phyloP scores from a whole-genome alignment of 2,113 vertebrate species.

The Petroica traversi region DNA sequence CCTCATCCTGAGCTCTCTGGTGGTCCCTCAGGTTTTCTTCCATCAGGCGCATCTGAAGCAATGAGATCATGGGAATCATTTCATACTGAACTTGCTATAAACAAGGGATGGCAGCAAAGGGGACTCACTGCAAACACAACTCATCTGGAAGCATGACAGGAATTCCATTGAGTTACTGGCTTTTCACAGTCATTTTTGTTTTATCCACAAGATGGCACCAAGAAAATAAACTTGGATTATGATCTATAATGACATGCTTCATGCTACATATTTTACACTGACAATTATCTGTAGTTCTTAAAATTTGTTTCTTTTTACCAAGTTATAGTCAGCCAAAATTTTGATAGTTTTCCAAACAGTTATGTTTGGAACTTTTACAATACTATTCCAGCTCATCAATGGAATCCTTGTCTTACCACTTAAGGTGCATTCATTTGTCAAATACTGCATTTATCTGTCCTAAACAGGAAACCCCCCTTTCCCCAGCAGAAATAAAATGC shows the following conservation, averaged over 20 bases:
- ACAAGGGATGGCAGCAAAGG: not conserved
- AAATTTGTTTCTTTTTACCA: not conserved
- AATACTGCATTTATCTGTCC: not conserved
- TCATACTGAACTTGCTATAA: not conserved
- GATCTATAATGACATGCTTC: not conserved
- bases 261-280: not conserved
- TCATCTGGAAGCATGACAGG: not conserved
- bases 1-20: slow-evolving; percentile 84
- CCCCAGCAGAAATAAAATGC: not conserved
- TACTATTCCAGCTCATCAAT: not conserved
- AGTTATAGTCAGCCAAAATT: not conserved
- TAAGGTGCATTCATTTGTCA: not conserved
- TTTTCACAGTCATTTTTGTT: not conserved
- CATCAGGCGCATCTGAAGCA: slow-evolving; percentile 77
- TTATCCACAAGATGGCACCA: slow-evolving; percentile 70
- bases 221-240: slow-evolving; percentile 20
- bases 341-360: not conserved
- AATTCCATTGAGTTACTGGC: not conserved
- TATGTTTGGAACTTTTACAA: not conserved
- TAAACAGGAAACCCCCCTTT: not conserved
- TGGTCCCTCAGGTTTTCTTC: slow-evolving; percentile 83
- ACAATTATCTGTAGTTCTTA: not conserved
- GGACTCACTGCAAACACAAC: not conserved
- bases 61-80: not conserved
- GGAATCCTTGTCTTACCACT: not conserved